A percentile compares a stretch with the other conserved stretches of the same genome.
Evolutionary conservation across 2,888 invertebrate genomes (phyloP).

Genomic region (Chorisops tibialis): DNA sequence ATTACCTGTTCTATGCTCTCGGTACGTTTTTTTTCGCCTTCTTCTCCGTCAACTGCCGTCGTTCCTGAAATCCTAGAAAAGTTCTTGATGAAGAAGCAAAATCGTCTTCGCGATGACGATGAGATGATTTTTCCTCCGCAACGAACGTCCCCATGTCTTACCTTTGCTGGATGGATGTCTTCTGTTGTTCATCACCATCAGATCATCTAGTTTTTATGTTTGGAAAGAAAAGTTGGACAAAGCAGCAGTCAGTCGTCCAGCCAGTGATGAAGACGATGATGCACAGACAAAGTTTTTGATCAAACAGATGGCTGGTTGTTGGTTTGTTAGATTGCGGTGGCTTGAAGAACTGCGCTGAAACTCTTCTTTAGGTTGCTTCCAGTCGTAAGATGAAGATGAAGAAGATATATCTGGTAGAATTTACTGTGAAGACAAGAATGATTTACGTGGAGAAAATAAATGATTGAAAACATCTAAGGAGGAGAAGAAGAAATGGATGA

Average conservation of each 20-base stretch:
- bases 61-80: constrained; percentile 19
- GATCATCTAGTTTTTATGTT: constrained; percentile 17
- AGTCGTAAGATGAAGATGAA: too few relatives aligned
- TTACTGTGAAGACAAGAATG: too few relatives aligned
- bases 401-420: too few relatives aligned
- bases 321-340: too few relatives aligned
- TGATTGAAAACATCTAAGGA: background rate
- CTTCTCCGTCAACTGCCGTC: too few relatives aligned
- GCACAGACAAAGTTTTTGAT: background rate
- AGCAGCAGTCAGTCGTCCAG: too few relatives aligned
- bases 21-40: background rate
- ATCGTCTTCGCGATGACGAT: background rate
- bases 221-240: constrained; percentile 14
- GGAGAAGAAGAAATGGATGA: background rate
- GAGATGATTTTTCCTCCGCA: constrained; percentile 12
- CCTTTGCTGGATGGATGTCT: constrained; percentile 10
- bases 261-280: constrained; percentile 1
- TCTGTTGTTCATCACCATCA: constrained; percentile 7
- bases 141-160: constrained; percentile 3
- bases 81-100: too few relatives aligned
- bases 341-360: constrained; percentile 12
- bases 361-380: too few relatives aligned
- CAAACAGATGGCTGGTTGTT: constrained; percentile 14
- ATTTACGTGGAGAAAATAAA: too few relatives aligned
- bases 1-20: constrained; percentile 24